Percentiles rank a stretch among this genome's conserved stretches.
phyloP scores from a whole-genome alignment of 2,797 vertebrate species.

The Peromyscus attwateri region DNA sequence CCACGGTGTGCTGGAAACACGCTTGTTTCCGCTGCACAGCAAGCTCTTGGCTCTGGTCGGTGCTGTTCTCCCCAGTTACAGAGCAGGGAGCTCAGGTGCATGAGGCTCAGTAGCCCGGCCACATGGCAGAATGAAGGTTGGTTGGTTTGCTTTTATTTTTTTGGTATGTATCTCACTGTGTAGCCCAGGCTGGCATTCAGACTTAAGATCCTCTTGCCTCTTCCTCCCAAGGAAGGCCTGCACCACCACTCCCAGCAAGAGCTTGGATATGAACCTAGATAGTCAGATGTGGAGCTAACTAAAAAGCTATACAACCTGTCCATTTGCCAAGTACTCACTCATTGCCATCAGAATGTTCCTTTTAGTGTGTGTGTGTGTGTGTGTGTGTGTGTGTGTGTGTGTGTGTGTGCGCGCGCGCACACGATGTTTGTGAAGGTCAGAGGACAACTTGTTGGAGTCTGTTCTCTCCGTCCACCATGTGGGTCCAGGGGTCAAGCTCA shows the following conservation, averaged over 20 bases:
- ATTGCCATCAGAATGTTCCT: background rate
- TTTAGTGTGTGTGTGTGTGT: background rate
- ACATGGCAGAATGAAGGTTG: background rate
- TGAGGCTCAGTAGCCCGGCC: background rate
- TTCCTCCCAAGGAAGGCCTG: background rate
- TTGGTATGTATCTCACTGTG: background rate
- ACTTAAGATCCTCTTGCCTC: background rate
- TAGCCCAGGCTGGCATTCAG: background rate
- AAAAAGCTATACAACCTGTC: background rate
- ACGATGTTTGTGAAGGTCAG: background rate
- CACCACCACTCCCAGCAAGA: background rate
- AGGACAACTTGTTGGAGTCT: background rate
- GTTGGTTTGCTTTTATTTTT: background rate
- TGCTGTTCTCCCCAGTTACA: background rate
- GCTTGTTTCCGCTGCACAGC: background rate
- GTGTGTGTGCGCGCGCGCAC: too few species aligned
- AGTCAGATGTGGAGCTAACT: background rate
- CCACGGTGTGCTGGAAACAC: background rate
- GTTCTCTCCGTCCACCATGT: background rate
- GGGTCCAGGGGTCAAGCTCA: background rate
- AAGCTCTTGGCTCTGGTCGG: background rate
- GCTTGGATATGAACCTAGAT: background rate
- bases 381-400: background rate
- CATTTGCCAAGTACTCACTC: background rate
- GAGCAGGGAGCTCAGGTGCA: background rate